These are phyloP conservation scores for Aphis gossypii DNA, from an alignment of 1,140 invertebrate species.

Conservation along the genomic window DNA sequence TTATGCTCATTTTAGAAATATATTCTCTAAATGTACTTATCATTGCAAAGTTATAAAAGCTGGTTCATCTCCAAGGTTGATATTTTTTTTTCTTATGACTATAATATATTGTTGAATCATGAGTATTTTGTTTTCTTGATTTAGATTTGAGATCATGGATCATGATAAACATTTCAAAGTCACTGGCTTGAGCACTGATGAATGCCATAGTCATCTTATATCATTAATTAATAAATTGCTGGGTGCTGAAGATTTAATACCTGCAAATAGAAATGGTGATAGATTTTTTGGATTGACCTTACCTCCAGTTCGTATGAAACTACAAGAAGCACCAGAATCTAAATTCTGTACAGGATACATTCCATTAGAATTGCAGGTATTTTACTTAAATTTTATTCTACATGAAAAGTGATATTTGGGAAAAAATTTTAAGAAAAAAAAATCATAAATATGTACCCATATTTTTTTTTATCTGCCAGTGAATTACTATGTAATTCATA, in stretches of 20 bases:
- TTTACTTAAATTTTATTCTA: neutral
- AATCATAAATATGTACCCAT: neutral
- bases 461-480: neutral
- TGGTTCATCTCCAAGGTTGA: constrained; percentile 73
- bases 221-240: constrained; percentile 53
- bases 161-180: constrained; percentile 52
- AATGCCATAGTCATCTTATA: constrained; percentile 52
- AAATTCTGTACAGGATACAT: constrained; percentile 45
- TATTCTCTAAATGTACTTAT: constrained; percentile 77
- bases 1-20: constrained; percentile 77
- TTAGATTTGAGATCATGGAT: constrained; percentile 54
- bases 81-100: constrained; percentile 30
- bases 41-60: constrained; percentile 83
- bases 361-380: constrained; percentile 23
- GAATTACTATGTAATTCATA: neutral
- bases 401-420: neutral
- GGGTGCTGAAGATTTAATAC: constrained; percentile 26
- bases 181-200: constrained; percentile 30
- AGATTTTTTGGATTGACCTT: constrained; percentile 46
- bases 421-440: neutral
- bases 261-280: constrained; percentile 46
- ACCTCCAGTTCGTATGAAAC: constrained; percentile 19
- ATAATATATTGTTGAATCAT: neutral
- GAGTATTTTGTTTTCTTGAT: neutral
- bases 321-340: constrained; percentile 30